Evolutionary conservation across 2,797 vertebrate species (phyloP).

Genomic region (Microctenopoma steveboyesi): DNA sequence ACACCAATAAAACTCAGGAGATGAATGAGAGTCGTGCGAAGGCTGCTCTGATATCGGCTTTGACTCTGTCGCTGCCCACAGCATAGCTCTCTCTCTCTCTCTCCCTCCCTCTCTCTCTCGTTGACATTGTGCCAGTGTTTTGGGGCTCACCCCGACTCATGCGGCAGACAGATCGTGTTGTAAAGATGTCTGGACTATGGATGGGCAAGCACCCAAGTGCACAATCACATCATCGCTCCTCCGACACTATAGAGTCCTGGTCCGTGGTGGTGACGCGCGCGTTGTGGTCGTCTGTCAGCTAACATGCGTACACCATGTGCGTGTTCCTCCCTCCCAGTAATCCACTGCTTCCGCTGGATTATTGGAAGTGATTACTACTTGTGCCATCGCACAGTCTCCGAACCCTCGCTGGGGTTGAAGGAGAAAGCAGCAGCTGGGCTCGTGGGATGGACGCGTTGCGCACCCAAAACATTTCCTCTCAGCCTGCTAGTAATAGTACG

Average conservation of each 20-base stretch:
- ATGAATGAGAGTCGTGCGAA: constrained; percentile 23
- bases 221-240: constrained; percentile 45
- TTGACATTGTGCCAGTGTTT: constrained; percentile 62
- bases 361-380: constrained; percentile 59
- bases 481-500: background rate
- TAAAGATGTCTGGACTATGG: constrained; percentile 61
- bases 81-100: background rate
- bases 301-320: constrained; percentile 10
- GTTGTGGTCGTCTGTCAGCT: constrained; percentile 3
- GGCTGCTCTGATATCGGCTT: constrained; percentile 27
- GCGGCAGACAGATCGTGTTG: constrained; percentile 55
- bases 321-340: constrained; percentile 37
- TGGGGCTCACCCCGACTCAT: constrained; percentile 36
- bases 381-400: constrained; percentile 37
- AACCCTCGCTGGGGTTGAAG: constrained; percentile 12
- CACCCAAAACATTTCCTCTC: background rate
- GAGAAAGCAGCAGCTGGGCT: background rate
- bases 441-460: background rate
- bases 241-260: constrained; percentile 29
- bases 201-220: constrained; percentile 49
- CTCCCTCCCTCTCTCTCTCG: constrained; percentile 11
- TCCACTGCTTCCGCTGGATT: constrained; percentile 62
- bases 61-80: constrained; percentile 19
- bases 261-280: background rate
- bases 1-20: constrained; percentile 13